These are phyloP conservation scores for Harpalus rufipes DNA, from an alignment of 2,888 invertebrate genomes.

Conservation along the genomic window DNA sequence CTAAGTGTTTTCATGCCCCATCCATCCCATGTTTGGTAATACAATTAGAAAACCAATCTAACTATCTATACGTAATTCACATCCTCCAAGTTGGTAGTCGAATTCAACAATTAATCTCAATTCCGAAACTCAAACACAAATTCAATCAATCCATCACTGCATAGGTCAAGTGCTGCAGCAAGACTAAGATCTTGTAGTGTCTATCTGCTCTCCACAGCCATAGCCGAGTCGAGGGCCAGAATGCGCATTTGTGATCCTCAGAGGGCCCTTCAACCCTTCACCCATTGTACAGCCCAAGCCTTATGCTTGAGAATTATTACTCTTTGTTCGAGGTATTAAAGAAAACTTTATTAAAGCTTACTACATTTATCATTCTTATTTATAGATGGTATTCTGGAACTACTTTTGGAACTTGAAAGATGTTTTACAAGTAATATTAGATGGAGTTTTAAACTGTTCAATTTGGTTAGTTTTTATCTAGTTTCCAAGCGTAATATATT, in stretches of 20 bases:
- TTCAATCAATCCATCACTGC: conserved; percentile 40
- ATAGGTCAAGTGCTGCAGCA: conserved; percentile 34
- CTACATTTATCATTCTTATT: conserved; percentile 63
- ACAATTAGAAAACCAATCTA: conserved; percentile 14
- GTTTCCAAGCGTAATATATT: not conserved
- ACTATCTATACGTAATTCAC: conserved; percentile 11
- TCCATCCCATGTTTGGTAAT: not conserved
- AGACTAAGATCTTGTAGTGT: conserved; percentile 21
- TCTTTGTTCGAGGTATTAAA: conserved; percentile 62
- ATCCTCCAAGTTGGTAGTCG: not conserved
- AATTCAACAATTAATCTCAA: conserved; percentile 30
- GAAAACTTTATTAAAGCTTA: conserved; percentile 62
- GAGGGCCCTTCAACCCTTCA: conserved; percentile 8
- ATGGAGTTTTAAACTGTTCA: conserved; percentile 37
- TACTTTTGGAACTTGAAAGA: conserved; percentile 25
- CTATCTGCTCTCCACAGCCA: not conserved
- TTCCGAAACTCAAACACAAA: conserved; percentile 32
- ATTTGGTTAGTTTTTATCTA: conserved; percentile 23
- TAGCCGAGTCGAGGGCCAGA: conserved; percentile 12
- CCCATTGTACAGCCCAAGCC: conserved; percentile 4
- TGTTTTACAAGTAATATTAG: conserved; percentile 44
- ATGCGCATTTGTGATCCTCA: conserved; percentile 19
- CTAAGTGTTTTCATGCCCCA: not conserved
- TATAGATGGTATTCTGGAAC: conserved; percentile 47
- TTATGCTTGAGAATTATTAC: conserved; percentile 50